These are phyloP conservation scores for Mercenaria mercenaria DNA, from an alignment of 1,140 invertebrate species.

Conservation along the genomic window DNA sequence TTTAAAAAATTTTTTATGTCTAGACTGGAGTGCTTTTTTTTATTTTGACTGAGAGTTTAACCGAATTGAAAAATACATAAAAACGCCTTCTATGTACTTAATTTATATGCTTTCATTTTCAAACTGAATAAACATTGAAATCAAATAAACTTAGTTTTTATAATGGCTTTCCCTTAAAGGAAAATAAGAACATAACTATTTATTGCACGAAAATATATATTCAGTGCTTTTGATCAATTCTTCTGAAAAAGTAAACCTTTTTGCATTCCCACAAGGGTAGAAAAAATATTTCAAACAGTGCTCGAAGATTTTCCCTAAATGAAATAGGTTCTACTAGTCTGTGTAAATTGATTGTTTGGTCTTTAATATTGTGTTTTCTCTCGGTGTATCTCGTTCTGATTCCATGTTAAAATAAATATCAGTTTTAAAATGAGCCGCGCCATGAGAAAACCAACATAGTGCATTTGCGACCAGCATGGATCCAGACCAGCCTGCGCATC, in stretches of 20 bases:
- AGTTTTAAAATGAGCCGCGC: no score
- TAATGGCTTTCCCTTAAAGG: neutral
- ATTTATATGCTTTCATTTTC: conserved; percentile 7
- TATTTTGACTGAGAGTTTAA: neutral
- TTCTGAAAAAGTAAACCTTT: neutral
- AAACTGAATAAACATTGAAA: conserved; percentile 18
- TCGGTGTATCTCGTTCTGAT: no score
- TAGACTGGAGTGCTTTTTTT: neutral
- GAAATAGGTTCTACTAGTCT: no score
- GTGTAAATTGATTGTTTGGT: no score
- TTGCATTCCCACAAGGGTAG: neutral
- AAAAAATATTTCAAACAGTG: neutral
- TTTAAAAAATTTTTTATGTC: no score
- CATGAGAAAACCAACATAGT: no score
- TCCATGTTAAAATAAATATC: no score
- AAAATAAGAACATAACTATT: neutral
- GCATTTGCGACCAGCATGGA: no score
- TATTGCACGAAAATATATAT: neutral
- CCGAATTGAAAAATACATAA: neutral
- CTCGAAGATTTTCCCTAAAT: no score
- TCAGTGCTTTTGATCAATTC: neutral
- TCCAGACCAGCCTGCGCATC: no score
- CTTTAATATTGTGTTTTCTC: no score
- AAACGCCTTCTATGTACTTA: neutral
- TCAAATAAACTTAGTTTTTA: conserved; percentile 1